These are phyloP conservation scores for Molothrus aeneus DNA, from an alignment of 2,797 vertebrate genomes.

Conservation along the genomic window DNA sequence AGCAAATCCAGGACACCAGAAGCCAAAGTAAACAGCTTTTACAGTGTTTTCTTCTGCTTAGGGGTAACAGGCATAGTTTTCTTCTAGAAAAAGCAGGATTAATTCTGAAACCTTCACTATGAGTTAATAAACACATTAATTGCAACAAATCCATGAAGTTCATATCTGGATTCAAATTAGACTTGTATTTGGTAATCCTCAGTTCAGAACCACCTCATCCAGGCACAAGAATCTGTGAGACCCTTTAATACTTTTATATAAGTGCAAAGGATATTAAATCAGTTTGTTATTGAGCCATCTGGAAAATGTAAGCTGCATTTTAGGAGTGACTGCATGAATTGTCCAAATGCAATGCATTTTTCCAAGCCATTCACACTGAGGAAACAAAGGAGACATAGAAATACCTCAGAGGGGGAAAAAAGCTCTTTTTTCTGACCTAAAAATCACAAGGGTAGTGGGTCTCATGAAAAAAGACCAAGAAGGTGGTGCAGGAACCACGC, in stretches of 20 bases:
- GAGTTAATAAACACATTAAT: not conserved
- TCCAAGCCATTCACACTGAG: not conserved
- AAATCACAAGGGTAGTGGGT: not conserved
- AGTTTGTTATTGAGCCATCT: slow-evolving; percentile 35
- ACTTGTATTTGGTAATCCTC: not conserved
- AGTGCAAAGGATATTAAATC: slow-evolving; percentile 16
- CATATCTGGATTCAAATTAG: not conserved
- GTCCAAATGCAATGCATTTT: slow-evolving; percentile 7
- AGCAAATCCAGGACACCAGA: not conserved
- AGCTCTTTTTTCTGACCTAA: not conserved
- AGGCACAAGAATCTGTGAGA: not conserved
- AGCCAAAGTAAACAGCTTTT: slow-evolving; percentile 4
- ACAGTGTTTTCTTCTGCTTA: not conserved
- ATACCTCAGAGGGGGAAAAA: not conserved
- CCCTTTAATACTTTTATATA: slow-evolving; percentile 4
- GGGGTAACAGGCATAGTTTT: not conserved
- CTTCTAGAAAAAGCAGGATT: not conserved
- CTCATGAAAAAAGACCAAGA: not conserved
- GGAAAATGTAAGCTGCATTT: slow-evolving; percentile 46
- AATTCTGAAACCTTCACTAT: not conserved
- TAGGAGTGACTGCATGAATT: not conserved
- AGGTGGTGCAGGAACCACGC: not conserved
- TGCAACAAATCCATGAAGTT: not conserved
- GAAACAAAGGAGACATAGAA: not conserved
- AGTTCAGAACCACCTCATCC: not conserved